phyloP scores from a whole-genome alignment of 2,113 vertebrate genomes.

The Centropristis striata region DNA sequence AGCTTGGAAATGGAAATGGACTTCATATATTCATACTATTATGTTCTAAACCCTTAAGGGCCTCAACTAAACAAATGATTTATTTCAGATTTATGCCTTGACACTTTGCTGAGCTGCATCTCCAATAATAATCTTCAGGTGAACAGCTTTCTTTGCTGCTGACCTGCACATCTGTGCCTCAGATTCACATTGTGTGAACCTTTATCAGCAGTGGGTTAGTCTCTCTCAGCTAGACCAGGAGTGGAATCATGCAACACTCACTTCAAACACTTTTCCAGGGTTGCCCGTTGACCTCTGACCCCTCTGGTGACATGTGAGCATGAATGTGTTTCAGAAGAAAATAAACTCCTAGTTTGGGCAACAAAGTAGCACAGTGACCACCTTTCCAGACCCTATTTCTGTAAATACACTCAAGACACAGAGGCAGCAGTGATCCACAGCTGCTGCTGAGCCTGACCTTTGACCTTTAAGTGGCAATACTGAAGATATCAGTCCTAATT shows the following conservation, averaged over 20 bases:
- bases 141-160: no score
- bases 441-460: neutral
- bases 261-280: neutral
- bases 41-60: no score
- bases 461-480: neutral
- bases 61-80: no score
- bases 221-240: neutral
- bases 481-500: no score
- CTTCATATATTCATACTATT: no score
- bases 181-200: neutral
- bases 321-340: neutral
- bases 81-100: no score
- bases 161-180: no score
- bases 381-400: neutral
- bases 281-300: constrained; percentile 43
- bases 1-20: no score
- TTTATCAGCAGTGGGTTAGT: neutral
- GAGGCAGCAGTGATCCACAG: neutral
- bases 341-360: neutral
- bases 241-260: constrained; percentile 13
- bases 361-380: neutral
- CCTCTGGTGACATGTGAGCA: neutral
- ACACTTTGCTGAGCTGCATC: no score
- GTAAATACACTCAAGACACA: neutral
- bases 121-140: no score